Base-by-base conservation (phyloP, 2,113 vertebrate genomes). In the Menidia beryllina region DNA sequence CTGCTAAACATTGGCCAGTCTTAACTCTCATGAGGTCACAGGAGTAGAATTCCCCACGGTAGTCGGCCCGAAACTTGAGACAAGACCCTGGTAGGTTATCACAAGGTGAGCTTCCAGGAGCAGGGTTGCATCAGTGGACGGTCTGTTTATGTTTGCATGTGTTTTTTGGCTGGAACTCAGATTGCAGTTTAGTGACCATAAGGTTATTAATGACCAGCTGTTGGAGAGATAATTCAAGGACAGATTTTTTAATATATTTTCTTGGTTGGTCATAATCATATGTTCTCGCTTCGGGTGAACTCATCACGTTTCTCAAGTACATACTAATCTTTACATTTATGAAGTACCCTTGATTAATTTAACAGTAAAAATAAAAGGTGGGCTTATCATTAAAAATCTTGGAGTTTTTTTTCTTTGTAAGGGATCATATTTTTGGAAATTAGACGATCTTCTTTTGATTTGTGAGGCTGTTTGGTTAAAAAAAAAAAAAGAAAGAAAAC, bases 101-200 rank as follows among this genome's bases (percentile, higher is more conserved):
- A 66, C 74, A 24, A 76, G 27, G 47, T 45, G 34, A 64, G 34
- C 38, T 0, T 75, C 34, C 7, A 12, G 10, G 25, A 13, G 15
- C 17, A 49, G 64, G 67, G 61, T 12, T 12, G 54, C 72, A 57
- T 53, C 49, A 54, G 41, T 54, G 45, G 59, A 75, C 54, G 21
- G 49, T 39, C 25, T 56, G 41, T 80, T 77, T 79, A 62, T 66
- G 56, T 86, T 57, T 77, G 65, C 77, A 75, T 77, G 73, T 72
- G 43, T 59, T 70, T 64, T 75, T 41, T 67, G 72, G 61, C 53
- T 52, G 50, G 52, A 34, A 24, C 36, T 82, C 43, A 50, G 69
- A 72, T 47, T 68, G 67, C 45, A 65, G 61, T 66, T 74, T 57
- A 59, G 3, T 74, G 36, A 58, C 52, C 43, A n/a, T 25, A 26